A percentile compares a stretch with the other conserved stretches of the same genome.
phyloP scores from a whole-genome alignment of 2,113 vertebrate genomes.

The Herpailurus yagouaroundi region DNA sequence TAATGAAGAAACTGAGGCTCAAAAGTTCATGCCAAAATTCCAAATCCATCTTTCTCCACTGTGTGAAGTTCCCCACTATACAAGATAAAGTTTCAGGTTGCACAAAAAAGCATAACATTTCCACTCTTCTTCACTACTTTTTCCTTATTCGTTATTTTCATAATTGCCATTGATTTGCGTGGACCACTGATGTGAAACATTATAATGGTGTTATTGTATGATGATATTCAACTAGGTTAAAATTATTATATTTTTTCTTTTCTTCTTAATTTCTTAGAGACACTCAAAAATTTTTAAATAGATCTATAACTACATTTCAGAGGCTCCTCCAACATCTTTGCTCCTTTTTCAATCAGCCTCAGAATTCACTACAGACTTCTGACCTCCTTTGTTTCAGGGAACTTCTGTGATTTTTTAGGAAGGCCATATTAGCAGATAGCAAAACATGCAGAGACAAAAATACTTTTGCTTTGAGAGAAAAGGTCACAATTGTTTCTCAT shows the following conservation, averaged over 20 bases:
- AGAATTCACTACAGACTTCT: background rate
- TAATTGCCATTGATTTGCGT: background rate
- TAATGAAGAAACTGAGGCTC: background rate
- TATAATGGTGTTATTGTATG: background rate
- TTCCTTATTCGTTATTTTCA: background rate
- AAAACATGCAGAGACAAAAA: background rate
- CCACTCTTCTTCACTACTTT: background rate
- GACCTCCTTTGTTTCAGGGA: background rate
- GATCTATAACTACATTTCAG: background rate
- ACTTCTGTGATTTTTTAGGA: background rate
- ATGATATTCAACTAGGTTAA: background rate
- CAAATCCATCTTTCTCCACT: background rate
- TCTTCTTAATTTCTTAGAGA: background rate
- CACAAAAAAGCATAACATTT: background rate
- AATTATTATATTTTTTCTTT: background rate
- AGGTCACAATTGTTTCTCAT: background rate
- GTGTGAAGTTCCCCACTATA: background rate
- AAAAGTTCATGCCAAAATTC: background rate
- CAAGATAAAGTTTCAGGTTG: background rate
- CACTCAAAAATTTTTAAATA: background rate
- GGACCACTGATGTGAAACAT: background rate
- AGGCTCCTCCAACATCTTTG: background rate
- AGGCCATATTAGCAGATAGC: background rate
- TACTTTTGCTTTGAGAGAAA: background rate
- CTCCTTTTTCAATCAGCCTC: background rate